Base-by-base conservation (phyloP, 2,888 invertebrate species). In the Busseola fusca region DNA sequence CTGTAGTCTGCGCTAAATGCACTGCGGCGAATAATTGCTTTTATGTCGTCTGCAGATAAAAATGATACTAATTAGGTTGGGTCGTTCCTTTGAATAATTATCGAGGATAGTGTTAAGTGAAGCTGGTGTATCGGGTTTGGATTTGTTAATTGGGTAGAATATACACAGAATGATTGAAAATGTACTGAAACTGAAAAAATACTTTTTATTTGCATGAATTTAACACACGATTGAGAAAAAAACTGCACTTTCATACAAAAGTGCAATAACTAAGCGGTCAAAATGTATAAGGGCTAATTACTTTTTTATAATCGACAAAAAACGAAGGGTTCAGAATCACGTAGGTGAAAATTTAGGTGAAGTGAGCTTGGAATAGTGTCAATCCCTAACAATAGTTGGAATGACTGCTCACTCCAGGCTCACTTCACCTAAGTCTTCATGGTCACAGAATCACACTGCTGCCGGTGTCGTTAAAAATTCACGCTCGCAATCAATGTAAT, bases 1-100 rank as follows among this genome's bases (percentile, higher is more conserved):
- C 73, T 71, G 64, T 80, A 75, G 66, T 56, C 73, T 77, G 69
- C 68, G 74, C 83, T 74, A 78, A 81, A 81, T 83, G 81, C 78
- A 83, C 66, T 83, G 85, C 74, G 81, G 83, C 69, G 68, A 82
- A 72, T 77, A 82, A 84, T 83, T 76, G 76, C 76, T 84, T 73
- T 76, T 62, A 76, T 70, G 72, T 69, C 83, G 63, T 72, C 73
- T 72, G 69, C 78, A 76, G 69, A 78, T 72, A 76, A 80, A 82
- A 82, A 80, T 73, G 64, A 80, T 75, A 74, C 80, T 82, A 84
- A 84, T 82, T 84, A 76, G 72, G 58, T 30, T 58, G 54, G 54
- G 50, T 57, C 65, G 50, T 73, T 70, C 37, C 60, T 79, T 70
- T 76, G 66, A 72, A 64, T 82, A 66, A 80, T 60, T 63, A 75